phyloP scores from a whole-genome alignment of 2,113 vertebrate genomes.

The Rousettus leschenaultii region DNA sequence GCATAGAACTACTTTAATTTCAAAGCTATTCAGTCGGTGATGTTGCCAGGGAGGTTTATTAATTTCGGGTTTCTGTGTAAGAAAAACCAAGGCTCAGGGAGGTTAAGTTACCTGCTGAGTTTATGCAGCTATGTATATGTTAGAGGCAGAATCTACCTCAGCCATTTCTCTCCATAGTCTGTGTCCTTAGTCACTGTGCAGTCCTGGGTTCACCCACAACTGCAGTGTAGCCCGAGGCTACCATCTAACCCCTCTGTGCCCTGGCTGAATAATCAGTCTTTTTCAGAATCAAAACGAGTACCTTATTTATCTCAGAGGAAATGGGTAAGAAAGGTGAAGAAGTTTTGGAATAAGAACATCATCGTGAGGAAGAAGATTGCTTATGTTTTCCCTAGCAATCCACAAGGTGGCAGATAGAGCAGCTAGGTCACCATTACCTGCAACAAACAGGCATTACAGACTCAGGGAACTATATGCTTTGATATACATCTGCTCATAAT shows the following conservation, averaged over 20 bases:
- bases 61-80: background rate
- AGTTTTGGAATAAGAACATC: background rate
- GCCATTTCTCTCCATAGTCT: background rate
- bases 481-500: background rate
- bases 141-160: background rate
- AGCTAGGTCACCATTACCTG: background rate
- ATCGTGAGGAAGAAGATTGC: background rate
- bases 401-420: background rate
- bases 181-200: background rate
- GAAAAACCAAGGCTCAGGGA: background rate
- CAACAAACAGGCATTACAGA: conserved; percentile 18
- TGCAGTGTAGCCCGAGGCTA: background rate
- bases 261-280: background rate
- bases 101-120: background rate
- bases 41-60: background rate
- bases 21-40: background rate
- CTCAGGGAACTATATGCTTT: background rate
- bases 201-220: background rate
- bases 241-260: background rate
- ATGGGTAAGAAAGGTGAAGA: background rate
- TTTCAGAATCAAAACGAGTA: background rate
- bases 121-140: background rate
- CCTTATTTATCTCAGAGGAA: background rate
- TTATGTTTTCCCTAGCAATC: conserved; percentile 1
- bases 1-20: background rate